These are phyloP conservation scores for Pomatostomus ruficeps DNA, from an alignment of 2,113 vertebrate genomes.

Conservation along the genomic window DNA sequence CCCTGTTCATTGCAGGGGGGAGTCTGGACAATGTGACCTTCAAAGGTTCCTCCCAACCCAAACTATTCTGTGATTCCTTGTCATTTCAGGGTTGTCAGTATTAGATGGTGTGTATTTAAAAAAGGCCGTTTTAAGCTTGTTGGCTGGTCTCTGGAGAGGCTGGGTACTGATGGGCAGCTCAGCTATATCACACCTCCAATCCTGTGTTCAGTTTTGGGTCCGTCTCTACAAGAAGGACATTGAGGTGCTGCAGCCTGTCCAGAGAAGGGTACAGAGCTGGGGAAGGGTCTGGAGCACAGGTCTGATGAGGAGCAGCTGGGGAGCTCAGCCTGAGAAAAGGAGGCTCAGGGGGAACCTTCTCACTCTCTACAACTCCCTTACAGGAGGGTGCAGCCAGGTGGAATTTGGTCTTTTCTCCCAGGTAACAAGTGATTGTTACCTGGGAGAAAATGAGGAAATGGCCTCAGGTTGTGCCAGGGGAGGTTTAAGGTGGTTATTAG, in stretches of 20 bases:
- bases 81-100: background rate
- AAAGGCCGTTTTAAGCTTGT: background rate
- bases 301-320: background rate
- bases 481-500: background rate
- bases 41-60: background rate
- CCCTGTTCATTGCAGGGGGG: background rate
- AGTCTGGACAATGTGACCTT: background rate
- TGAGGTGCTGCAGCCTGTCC: background rate
- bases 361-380: background rate
- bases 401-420: background rate
- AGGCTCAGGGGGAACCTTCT: background rate
- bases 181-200: background rate
- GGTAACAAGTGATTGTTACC: background rate
- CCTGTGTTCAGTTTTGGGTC: background rate
- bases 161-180: background rate
- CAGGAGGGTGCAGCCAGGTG: background rate
- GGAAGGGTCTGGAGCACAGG: background rate
- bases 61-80: background rate
- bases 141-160: background rate
- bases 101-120: background rate
- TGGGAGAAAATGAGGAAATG: background rate
- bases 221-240: background rate
- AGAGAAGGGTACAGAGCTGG: fast-evolving
- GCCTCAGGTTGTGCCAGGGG: background rate
- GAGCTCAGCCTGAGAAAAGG: background rate